These are phyloP conservation scores for Clitarchus hookeri DNA, from an alignment of 2,888 invertebrate species.

Conservation along the genomic window DNA sequence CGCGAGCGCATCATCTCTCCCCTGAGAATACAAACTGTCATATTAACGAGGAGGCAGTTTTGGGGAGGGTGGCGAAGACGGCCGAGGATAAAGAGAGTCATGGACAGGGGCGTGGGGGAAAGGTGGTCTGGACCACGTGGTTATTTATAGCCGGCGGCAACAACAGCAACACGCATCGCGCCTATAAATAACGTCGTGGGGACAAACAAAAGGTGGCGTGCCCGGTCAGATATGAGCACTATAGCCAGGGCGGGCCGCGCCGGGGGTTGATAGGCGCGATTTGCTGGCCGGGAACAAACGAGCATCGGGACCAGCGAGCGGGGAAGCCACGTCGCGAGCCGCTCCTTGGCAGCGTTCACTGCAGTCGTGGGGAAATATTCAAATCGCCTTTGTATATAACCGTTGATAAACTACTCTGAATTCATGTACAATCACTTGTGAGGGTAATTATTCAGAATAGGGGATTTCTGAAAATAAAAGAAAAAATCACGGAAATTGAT, in stretches of 20 bases:
- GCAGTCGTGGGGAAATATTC: too few relatives aligned
- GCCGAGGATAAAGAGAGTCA: not conserved
- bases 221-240: not conserved
- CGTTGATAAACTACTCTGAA: too few relatives aligned
- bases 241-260: not conserved
- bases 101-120: too few relatives aligned
- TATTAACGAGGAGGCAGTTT: not conserved
- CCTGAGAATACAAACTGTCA: not conserved
- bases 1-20: not conserved
- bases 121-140: not conserved
- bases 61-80: not conserved
- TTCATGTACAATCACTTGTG: too few relatives aligned
- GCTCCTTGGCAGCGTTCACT: not conserved
- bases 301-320: not conserved
- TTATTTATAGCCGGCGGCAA: constrained; percentile 1
- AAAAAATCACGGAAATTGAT: too few relatives aligned
- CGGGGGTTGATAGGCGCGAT: constrained; percentile 10
- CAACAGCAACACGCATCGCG: not conserved
- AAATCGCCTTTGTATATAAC: too few relatives aligned
- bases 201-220: constrained; percentile 14
- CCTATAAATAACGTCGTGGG: constrained; percentile 8
- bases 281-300: constrained; percentile 14
- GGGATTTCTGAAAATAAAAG: too few relatives aligned
- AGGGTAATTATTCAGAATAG: too few relatives aligned
- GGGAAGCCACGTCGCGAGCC: not conserved